Conservation (phyloP, 2,113 vertebrate genomes). For the Caranx ignobilis region DNA sequence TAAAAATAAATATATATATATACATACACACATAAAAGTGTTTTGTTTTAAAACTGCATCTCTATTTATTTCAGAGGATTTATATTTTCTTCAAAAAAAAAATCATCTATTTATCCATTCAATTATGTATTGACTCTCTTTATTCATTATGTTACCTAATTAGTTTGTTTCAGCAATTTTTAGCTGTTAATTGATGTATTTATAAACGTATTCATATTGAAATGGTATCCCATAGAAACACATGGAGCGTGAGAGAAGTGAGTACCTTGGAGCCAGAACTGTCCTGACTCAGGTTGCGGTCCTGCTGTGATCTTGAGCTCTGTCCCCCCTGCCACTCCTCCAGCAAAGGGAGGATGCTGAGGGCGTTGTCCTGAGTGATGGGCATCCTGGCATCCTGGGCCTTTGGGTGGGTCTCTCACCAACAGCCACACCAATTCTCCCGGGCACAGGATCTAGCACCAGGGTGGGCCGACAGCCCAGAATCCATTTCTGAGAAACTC, state of each 20-base stretch:
- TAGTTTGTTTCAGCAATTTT: too few relatives aligned
- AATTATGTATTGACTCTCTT: too few relatives aligned
- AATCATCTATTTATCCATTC: too few relatives aligned
- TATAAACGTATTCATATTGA: too few relatives aligned
- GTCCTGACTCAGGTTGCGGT: constrained; percentile 63
- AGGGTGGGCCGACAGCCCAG: neutral
- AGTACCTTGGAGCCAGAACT: constrained; percentile 32
- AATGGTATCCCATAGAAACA: neutral
- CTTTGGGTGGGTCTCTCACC: constrained; percentile 32
- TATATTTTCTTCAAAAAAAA: too few relatives aligned
- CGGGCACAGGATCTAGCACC: constrained; percentile 28
- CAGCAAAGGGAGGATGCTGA: constrained; percentile 90
- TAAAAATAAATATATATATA: too few relatives aligned
- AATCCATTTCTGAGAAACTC: constrained; percentile 39
- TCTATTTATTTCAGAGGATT: too few relatives aligned
- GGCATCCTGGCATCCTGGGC: constrained; percentile 91
- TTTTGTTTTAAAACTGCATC: too few relatives aligned
- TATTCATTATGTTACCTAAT: too few relatives aligned
- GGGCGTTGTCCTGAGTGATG: constrained; percentile 95
- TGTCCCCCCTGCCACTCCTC: constrained; percentile 88
- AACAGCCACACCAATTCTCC: constrained; percentile 20
- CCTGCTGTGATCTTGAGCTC: constrained; percentile 40
- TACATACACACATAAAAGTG: too few relatives aligned
- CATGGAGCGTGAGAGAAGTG: neutral
- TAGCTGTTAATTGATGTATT: too few relatives aligned